phyloP scores from a whole-genome alignment of 2,888 invertebrate genomes.

The Alentia gelatinosa region DNA sequence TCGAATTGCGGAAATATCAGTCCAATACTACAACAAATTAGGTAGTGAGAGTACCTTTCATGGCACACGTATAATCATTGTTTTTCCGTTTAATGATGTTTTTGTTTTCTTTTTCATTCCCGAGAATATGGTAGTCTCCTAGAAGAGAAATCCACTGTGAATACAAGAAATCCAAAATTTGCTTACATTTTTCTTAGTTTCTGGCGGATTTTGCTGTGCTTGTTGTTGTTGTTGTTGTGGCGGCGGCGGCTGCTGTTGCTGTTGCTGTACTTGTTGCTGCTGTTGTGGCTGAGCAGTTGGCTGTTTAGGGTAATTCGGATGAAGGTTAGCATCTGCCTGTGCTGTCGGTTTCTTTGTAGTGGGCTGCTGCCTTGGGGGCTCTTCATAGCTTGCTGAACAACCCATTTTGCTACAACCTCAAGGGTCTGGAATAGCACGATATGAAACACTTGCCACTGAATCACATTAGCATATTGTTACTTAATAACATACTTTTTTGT shows the following conservation, averaged over 20 bases:
- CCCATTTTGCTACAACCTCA: neutral
- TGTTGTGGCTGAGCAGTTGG: neutral
- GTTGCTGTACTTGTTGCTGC: neutral
- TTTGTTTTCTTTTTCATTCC: neutral
- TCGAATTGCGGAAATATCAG: no score
- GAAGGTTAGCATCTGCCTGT: neutral
- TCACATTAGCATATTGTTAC: no score
- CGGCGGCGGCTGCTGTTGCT: neutral
- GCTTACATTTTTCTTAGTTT: neutral
- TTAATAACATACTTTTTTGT: no score
- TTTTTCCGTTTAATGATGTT: neutral
- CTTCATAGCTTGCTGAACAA: neutral
- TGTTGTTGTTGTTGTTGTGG: neutral
- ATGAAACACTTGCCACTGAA: no score
- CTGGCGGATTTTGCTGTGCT: neutral
- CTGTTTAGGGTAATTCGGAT: neutral
- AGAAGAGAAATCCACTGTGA: no score
- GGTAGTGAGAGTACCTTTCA: no score
- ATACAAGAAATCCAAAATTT: neutral
- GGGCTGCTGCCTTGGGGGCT: conserved; percentile 1
- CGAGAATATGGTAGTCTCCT: no score
- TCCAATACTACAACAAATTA: no score
- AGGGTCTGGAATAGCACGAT: neutral
- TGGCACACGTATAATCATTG: no score
- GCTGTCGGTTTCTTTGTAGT: neutral